phyloP scores from a whole-genome alignment of 23 tunicate species.

The Pegea sp. region DNA sequence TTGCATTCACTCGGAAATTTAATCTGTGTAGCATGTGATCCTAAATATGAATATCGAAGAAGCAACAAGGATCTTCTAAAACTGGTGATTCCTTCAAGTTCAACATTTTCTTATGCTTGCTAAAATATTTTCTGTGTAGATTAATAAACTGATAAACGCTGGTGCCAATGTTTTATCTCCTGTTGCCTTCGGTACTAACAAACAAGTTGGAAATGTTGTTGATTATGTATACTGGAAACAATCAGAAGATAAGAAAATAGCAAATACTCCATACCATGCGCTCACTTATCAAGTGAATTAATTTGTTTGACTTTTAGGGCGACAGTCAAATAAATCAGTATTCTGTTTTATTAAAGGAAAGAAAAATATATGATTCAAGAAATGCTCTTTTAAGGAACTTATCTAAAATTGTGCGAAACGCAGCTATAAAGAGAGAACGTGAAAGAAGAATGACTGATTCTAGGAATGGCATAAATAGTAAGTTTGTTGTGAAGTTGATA shows the following conservation, averaged over 20 bases:
- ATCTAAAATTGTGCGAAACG: slow-evolving; percentile 27
- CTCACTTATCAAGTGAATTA: slow-evolving; percentile 49
- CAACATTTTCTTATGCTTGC: not conserved
- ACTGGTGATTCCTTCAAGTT: slow-evolving; percentile 43
- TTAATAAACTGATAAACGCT: slow-evolving; percentile 30
- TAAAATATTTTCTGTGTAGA: slow-evolving; percentile 8
- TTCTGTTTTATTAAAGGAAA: slow-evolving; percentile 17
- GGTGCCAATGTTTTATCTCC: slow-evolving; percentile 83
- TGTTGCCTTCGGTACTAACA: slow-evolving; percentile 37
- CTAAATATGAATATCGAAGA: slow-evolving; percentile 46
- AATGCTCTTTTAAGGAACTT: slow-evolving; percentile 36
- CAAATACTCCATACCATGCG: slow-evolving; percentile 86
- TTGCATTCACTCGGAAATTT: slow-evolving; percentile 38
- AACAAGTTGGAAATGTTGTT: slow-evolving; percentile 67
- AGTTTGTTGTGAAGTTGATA: too few species aligned
- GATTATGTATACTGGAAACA: slow-evolving; percentile 89
- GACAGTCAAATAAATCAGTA: not conserved
- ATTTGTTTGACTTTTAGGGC: too few species aligned
- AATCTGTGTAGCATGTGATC: slow-evolving; percentile 48
- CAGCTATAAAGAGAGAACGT: slow-evolving; percentile 42
- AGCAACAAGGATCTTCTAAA: slow-evolving; percentile 12
- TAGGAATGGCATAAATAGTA: slow-evolving; percentile 29
- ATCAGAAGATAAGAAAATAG: slow-evolving; percentile 25
- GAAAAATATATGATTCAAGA: slow-evolving; percentile 52
- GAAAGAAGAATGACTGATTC: slow-evolving; percentile 12